Percentiles rank a stretch among this genome's conserved stretches.
These are phyloP conservation scores for Erebia epiphron DNA, from an alignment of 2,888 invertebrate species.

Conservation along the genomic window DNA sequence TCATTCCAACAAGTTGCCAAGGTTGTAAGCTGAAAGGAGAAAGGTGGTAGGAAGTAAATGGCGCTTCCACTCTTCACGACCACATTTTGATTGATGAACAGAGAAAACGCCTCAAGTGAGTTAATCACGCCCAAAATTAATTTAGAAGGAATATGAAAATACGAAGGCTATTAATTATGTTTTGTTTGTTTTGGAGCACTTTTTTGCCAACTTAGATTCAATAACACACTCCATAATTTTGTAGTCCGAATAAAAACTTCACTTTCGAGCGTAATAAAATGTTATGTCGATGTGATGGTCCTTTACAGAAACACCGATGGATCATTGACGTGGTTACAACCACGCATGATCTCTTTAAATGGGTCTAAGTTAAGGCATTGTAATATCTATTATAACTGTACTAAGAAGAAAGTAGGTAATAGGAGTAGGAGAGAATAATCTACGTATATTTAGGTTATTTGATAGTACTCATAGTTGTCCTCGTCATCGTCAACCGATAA, in stretches of 20 bases:
- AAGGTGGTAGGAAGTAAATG: constrained; percentile 64
- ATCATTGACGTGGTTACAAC: not conserved
- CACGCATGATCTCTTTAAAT: not conserved
- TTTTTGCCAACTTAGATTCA: constrained; percentile 54
- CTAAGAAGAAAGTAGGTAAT: not conserved
- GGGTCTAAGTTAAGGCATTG: not conserved
- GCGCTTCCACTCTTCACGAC: constrained; percentile 64
- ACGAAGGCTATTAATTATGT: constrained; percentile 62
- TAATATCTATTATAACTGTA: not conserved
- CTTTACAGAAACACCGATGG: constrained; percentile 22
- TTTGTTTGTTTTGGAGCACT: constrained; percentile 75
- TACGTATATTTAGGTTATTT: not conserved
- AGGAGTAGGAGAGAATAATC: not conserved
- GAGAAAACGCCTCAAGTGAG: constrained; percentile 80
- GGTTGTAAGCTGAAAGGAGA: constrained; percentile 55
- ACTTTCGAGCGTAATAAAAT: constrained; percentile 30
- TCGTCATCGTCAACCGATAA: too few species aligned
- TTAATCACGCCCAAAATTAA: constrained; percentile 81
- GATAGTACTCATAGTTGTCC: too few species aligned
- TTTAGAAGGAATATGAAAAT: constrained; percentile 73
- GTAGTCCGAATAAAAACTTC: constrained; percentile 33
- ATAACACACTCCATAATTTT: constrained; percentile 46
- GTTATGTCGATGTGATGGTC: constrained; percentile 22
- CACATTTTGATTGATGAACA: constrained; percentile 79
- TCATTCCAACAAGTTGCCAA: constrained; percentile 45